phyloP scores from a whole-genome alignment of 1,140 invertebrate species.

The Calephelis virginiensis region DNA sequence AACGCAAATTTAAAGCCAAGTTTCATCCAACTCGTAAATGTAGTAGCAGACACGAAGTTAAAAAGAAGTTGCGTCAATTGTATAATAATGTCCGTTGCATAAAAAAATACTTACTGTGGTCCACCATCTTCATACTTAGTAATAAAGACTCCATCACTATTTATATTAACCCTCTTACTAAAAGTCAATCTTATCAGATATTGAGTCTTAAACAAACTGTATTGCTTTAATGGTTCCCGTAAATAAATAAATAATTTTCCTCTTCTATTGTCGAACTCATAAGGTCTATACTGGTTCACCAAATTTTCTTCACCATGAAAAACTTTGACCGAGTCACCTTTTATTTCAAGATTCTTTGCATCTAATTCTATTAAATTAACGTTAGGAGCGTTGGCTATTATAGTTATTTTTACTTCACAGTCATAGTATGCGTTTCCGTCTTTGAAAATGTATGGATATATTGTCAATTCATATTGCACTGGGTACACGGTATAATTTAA shows the following conservation, averaged over 20 bases:
- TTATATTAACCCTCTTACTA: conserved; percentile 44
- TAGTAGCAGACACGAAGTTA: no score
- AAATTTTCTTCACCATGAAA: conserved; percentile 46
- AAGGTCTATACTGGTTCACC: conserved; percentile 50
- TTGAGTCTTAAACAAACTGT: conserved; percentile 41
- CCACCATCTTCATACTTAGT: conserved; percentile 43
- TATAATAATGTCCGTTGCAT: no score
- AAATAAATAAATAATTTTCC: conserved; percentile 63
- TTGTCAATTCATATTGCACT: conserved; percentile 62
- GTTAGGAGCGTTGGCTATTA: conserved; percentile 60
- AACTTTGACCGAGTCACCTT: conserved; percentile 48
- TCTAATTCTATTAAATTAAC: conserved; percentile 61
- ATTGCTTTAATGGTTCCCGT: conserved; percentile 51
- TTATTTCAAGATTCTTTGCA: conserved; percentile 53
- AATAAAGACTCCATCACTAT: conserved; percentile 51
- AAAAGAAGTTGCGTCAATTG: no score
- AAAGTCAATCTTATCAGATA: conserved; percentile 59
- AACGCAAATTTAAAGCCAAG: no score
- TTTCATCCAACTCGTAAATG: no score
- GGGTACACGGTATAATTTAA: conserved; percentile 71
- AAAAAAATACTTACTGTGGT: conserved; percentile 43
- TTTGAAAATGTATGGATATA: conserved; percentile 52
- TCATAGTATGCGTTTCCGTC: conserved; percentile 53
- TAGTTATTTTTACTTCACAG: conserved; percentile 54
- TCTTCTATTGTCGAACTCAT: conserved; percentile 46